Evolutionary conservation across 1,140 invertebrate genomes (phyloP).

Genomic region (Nasonia vitripennis): DNA sequence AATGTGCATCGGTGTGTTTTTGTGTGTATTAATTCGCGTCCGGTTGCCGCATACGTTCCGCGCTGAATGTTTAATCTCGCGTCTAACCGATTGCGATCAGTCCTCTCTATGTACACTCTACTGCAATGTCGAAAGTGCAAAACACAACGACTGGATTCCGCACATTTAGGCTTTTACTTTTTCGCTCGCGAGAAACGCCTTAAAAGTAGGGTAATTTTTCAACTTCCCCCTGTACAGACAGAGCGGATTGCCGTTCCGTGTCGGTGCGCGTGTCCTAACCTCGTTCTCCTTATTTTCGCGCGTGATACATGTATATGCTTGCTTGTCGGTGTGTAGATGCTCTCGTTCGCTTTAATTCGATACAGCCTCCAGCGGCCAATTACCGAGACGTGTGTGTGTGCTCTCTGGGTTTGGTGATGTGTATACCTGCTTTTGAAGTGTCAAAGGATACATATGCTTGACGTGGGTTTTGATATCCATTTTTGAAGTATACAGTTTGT

Average conservation of each 20-base stretch:
- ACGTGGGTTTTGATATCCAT: no score
- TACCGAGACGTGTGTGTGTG: background rate
- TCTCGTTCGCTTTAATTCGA: constrained; percentile 17
- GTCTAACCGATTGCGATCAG: background rate
- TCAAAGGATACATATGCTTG: no score
- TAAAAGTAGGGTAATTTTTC: constrained; percentile 42
- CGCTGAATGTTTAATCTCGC: background rate
- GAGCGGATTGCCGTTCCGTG: constrained; percentile 54
- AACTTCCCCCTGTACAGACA: constrained; percentile 27
- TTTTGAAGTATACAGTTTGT: no score
- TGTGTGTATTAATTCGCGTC: background rate
- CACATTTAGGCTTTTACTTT: background rate
- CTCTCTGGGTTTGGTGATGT: background rate
- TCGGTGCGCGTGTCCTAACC: constrained; percentile 56
- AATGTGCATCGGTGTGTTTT: background rate
- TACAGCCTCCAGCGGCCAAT: constrained; percentile 35
- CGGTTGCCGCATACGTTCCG: background rate
- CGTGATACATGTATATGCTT: constrained; percentile 32
- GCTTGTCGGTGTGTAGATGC: constrained; percentile 31
- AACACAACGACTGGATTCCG: background rate
- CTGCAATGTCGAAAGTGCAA: background rate
- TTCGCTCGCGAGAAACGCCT: background rate
- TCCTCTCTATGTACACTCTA: background rate
- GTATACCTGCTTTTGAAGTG: no score
- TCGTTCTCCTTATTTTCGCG: constrained; percentile 60